Evolutionary conservation across 2,797 vertebrate species (phyloP), one percentile per base, ranked within the genome.

Genomic region (Urophycis tenuis): DNA sequence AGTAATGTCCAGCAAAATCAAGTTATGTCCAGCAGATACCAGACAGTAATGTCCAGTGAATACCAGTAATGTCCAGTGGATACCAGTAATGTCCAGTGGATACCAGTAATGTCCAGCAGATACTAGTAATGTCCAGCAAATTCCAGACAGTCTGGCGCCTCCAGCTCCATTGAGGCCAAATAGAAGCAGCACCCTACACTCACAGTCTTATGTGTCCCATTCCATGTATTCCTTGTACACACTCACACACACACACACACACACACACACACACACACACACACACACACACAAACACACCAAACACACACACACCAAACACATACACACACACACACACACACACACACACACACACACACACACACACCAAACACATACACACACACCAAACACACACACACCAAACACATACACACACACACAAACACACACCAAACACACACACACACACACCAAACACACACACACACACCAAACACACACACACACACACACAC

Each of bases 391-490:
- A n/a, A n/a, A n/a, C 17, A 22, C 53, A 60, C 17, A 19, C 15
- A 60, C 7, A 22, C 53, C 3, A 64, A 17, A 5, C 53, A 22
- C 53, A 64, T 25, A 9, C 19, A 67, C 25, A 67, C 64, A 67
- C 64, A 67, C 64, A 67, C 64, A 60, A 9, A 60, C 53, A 60
- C 9, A 49, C 45, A 49, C 45, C 11, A 49, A 11, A 31, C 15
- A 32, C 7, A 12, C 72, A 45, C 14, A 6, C 30, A 30, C n/a
- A 29, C 29, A 7, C 8, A 34, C 74, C 4, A 4, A 36, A 34
- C 74, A 60, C 41, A 72, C 34, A 32, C 45, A 53, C 36, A 74
- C 74, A 34, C 30, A 19, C 70, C n/a, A n/a, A n/a, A 71, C 70
- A 71, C 74, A 36, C 33, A 35, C 53, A 34, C 60, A 34, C 74